These are phyloP conservation scores for human (Homo sapiens) DNA, from an alignment of 2,113 vertebrate species.

Conservation along the genomic window GRCh38 chr4:20360001-20360500, in stretches of 20 bases:
- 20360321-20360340: not conserved
- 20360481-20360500: not conserved
- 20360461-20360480: not conserved
- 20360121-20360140: accelerated
- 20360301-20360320: not conserved
- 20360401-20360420: not conserved
- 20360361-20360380: not conserved
- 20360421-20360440: not conserved
- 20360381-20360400: not conserved
- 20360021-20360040: not conserved
- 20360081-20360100: not conserved
- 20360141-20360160: no score
- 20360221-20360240: not conserved
- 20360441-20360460: not conserved
- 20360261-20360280: not conserved
- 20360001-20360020: no score
- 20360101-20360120: not conserved
- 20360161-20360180: not conserved
- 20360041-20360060: not conserved
- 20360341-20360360: not conserved
- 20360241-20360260: not conserved
- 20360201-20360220: not conserved
- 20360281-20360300: not conserved
- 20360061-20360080: not conserved
- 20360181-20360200: not conserved